Conservation (phyloP, 1,140 invertebrate species). For the Linepithema humile region DNA sequence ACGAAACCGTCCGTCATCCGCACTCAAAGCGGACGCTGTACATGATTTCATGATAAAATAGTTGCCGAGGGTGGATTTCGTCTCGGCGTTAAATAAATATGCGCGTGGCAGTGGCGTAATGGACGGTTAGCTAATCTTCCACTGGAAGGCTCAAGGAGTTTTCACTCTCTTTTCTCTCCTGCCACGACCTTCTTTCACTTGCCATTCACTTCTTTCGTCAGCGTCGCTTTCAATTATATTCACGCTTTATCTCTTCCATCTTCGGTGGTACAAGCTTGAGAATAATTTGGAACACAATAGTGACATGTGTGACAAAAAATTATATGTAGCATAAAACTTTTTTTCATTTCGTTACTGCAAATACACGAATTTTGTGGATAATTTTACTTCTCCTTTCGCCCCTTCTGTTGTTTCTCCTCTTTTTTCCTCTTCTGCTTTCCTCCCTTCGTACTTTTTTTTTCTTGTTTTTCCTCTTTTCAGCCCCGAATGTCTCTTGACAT, state of each 20-base stretch:
- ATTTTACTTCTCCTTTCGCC: background rate
- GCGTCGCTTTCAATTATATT: conserved; percentile 30
- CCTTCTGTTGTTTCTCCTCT: background rate
- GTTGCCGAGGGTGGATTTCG: background rate
- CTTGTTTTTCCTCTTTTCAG: background rate
- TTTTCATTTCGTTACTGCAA: background rate
- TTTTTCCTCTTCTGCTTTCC: too few species aligned
- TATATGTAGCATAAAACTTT: background rate
- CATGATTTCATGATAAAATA: background rate
- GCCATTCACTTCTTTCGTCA: background rate
- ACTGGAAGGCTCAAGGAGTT: background rate
- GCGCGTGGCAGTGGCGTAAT: background rate
- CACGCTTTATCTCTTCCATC: background rate
- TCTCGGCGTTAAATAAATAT: background rate
- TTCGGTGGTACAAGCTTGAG: background rate
- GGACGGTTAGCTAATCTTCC: background rate
- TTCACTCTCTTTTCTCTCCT: background rate
- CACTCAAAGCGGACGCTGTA: background rate
- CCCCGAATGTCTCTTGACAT: background rate
- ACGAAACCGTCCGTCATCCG: background rate
- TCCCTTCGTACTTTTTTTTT: background rate
- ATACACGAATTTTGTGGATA: too few species aligned
- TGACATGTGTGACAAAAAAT: background rate
- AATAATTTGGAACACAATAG: background rate
- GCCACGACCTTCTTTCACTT: background rate